phyloP scores from a whole-genome alignment of 1,140 invertebrate genomes.

The Diachasma alloeum region DNA sequence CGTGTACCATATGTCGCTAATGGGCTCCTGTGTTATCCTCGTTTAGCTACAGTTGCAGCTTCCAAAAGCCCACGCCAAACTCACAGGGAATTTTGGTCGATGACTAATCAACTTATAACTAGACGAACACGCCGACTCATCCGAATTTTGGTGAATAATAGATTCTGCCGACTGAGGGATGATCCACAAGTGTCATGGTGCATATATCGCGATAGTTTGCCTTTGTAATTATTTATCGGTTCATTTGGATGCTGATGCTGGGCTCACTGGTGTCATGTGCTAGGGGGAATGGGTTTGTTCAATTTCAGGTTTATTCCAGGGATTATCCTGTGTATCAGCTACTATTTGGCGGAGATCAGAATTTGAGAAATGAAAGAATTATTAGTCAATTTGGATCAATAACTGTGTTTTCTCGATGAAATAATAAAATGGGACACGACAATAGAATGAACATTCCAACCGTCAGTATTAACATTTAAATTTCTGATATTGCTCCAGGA shows the following conservation, averaged over 20 bases:
- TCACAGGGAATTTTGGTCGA: neutral
- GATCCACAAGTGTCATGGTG: neutral
- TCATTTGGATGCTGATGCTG: neutral
- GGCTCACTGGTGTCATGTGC: neutral
- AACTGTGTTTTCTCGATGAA: no score
- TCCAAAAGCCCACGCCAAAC: neutral
- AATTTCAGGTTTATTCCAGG: neutral
- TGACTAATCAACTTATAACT: conserved; percentile 4
- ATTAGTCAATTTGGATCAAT: no score
- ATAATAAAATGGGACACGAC: no score
- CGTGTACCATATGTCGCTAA: conserved; percentile 46
- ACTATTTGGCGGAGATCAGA: neutral
- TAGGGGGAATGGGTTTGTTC: neutral
- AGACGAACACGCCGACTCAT: neutral
- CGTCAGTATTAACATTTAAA: no score
- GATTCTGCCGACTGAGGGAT: neutral
- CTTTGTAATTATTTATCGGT: neutral
- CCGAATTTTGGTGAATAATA: neutral
- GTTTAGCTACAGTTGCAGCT: neutral
- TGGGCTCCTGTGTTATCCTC: conserved; percentile 24
- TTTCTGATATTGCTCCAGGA: no score
- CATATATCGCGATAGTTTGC: neutral
- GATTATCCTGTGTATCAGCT: neutral
- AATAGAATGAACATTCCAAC: no score
- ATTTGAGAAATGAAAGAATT: no score